Conservation (phyloP, 2,113 vertebrate species). For the Cebus imitator region DNA sequence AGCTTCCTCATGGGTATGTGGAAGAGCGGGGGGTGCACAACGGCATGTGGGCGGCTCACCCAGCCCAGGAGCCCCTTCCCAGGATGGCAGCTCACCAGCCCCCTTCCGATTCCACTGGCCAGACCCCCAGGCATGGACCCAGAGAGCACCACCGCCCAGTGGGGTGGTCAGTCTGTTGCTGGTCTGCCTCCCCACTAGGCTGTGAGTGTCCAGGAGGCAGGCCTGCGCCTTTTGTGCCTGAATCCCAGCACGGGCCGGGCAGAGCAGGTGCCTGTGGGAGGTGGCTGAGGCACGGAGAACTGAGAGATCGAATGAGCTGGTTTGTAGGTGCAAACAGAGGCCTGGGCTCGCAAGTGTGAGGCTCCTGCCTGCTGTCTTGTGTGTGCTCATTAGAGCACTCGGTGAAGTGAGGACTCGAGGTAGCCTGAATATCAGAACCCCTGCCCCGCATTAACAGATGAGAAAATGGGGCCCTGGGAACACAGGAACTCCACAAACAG, state of each 20-base stretch:
- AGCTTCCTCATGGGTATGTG: constrained; percentile 84
- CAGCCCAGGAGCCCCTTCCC: neutral
- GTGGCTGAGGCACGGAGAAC: neutral
- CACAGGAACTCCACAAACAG: too few relatives aligned
- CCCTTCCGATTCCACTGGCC: neutral
- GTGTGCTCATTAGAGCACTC: neutral
- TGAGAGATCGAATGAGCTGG: neutral
- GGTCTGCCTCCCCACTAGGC: too few relatives aligned
- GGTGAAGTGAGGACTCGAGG: neutral
- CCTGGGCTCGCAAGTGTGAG: too few relatives aligned
- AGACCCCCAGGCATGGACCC: too few relatives aligned
- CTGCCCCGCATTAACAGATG: neutral
- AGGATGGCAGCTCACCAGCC: neutral
- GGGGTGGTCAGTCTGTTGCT: too few relatives aligned
- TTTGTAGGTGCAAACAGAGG: fast-evolving
- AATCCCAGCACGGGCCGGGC: neutral
- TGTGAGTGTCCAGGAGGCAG: neutral
- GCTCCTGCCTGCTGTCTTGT: fast-evolving
- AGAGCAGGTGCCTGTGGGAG: neutral
- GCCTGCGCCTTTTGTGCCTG: neutral
- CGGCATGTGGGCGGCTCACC: fast-evolving
- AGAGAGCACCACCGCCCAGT: neutral
- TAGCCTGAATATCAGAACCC: neutral
- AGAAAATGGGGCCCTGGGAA: neutral
- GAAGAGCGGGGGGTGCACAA: fast-evolving